Evolutionary conservation across 2,888 invertebrate species (phyloP).

Genomic region (Hesperia comma): DNA sequence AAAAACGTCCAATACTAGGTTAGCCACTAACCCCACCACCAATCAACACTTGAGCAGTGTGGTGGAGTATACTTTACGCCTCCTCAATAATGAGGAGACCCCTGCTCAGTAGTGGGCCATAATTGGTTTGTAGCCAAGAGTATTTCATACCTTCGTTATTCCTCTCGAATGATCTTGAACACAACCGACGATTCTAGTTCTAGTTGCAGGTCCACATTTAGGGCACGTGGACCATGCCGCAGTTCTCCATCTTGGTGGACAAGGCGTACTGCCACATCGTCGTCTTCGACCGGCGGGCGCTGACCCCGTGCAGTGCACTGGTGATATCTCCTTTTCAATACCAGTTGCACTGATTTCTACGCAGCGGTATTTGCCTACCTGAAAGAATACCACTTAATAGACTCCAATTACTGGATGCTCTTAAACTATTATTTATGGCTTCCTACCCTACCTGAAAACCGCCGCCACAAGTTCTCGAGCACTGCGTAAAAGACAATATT

Average conservation of each 20-base stretch:
- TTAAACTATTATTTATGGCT: background rate
- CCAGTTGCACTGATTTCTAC: slow-evolving; percentile 82
- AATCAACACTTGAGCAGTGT: too few species aligned
- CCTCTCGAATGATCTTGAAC: slow-evolving; percentile 84
- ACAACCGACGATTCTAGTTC: slow-evolving; percentile 89
- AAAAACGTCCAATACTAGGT: too few species aligned
- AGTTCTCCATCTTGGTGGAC: slow-evolving; percentile 92
- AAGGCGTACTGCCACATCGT: slow-evolving; percentile 90
- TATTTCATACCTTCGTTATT: slow-evolving; percentile 66
- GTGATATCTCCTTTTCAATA: slow-evolving; percentile 85
- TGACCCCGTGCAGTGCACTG: slow-evolving; percentile 82
- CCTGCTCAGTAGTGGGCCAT: too few species aligned
- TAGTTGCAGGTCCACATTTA: slow-evolving; percentile 89
- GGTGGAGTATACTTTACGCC: too few species aligned
- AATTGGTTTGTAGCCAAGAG: too few species aligned
- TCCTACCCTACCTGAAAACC: slow-evolving; percentile 85
- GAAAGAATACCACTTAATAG: slow-evolving; percentile 53
- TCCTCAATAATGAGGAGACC: too few species aligned
- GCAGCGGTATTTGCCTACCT: slow-evolving; percentile 88
- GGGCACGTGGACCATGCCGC: slow-evolving; percentile 91
- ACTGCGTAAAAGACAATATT: slow-evolving; percentile 89
- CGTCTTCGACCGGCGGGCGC: slow-evolving; percentile 84
- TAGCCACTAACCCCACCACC: too few species aligned
- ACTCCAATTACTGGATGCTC: background rate
- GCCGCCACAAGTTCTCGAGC: slow-evolving; percentile 92